Evolutionary conservation across 23 tunicate genomes (phyloP).

Genomic region (Corella eumyota): DNA sequence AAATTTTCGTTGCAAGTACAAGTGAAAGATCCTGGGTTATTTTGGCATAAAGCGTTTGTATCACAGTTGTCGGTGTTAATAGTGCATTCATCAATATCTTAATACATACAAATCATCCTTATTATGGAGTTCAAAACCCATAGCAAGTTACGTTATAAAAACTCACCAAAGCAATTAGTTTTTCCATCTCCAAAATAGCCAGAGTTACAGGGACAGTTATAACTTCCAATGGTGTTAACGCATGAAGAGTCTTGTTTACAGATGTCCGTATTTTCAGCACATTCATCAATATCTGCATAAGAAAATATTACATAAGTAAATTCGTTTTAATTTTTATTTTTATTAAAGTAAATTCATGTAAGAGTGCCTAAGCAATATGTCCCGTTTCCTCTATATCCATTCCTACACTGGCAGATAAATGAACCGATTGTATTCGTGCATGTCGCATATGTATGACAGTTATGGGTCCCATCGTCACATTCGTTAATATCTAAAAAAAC

Average conservation of each 20-base stretch:
- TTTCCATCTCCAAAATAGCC: too few species aligned
- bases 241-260: slow-evolving; percentile 1
- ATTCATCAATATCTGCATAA: slow-evolving; percentile 4
- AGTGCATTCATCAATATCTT: too few species aligned
- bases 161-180: too few species aligned
- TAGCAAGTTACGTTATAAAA: too few species aligned
- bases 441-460: background rate
- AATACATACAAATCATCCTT: too few species aligned
- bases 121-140: too few species aligned
- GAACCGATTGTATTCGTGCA: background rate
- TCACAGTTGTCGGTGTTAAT: too few species aligned
- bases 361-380: background rate
- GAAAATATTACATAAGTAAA: too few species aligned
- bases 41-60: too few species aligned
- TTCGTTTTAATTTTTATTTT: too few species aligned
- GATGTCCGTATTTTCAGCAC: background rate
- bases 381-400: slow-evolving; percentile 1
- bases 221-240: background rate
- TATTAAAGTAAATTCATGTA: background rate
- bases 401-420: background rate
- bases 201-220: background rate
- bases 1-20: too few species aligned
- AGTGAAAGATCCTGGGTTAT: too few species aligned
- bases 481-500: background rate
- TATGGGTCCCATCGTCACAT: background rate